Evolutionary conservation across 2,888 invertebrate species (phyloP).

Genomic region (Nomada flava): DNA sequence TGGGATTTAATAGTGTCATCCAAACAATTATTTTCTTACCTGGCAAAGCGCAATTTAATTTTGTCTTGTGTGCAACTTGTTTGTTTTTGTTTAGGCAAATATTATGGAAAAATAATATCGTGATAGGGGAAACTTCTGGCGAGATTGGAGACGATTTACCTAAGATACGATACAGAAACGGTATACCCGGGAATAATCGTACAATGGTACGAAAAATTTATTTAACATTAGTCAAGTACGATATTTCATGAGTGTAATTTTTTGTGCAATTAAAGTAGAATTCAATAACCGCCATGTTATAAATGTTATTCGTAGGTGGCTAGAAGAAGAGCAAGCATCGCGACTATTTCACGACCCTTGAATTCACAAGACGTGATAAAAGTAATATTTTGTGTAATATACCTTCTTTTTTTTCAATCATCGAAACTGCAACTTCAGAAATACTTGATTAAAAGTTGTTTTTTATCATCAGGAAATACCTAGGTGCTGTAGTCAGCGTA

Average conservation of each 20-base stretch:
- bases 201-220: constrained; percentile 79
- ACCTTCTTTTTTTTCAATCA: too few relatives aligned
- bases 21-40: background rate
- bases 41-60: too few relatives aligned
- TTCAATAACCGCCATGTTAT: background rate
- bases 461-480: constrained; percentile 68
- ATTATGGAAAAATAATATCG: constrained; percentile 80
- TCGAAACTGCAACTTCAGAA: too few relatives aligned
- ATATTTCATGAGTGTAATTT: background rate
- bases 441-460: background rate
- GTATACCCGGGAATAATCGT: constrained; percentile 80
- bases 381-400: constrained; percentile 68
- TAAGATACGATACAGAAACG: constrained; percentile 78
- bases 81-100: constrained; percentile 73
- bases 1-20: background rate
- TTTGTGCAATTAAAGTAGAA: background rate
- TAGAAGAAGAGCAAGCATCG: constrained; percentile 86
- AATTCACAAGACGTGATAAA: constrained; percentile 78
- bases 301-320: constrained; percentile 80
- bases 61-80: background rate
- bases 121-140: constrained; percentile 78
- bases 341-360: constrained; percentile 85
- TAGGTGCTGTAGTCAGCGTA: constrained; percentile 73
- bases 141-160: constrained; percentile 80
- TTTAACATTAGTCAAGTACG: background rate